Percentiles rank a stretch among this genome's conserved stretches.
Conservation (phyloP, 1,140 invertebrate genomes). For the Lamellibrachia luymesi region DNA sequence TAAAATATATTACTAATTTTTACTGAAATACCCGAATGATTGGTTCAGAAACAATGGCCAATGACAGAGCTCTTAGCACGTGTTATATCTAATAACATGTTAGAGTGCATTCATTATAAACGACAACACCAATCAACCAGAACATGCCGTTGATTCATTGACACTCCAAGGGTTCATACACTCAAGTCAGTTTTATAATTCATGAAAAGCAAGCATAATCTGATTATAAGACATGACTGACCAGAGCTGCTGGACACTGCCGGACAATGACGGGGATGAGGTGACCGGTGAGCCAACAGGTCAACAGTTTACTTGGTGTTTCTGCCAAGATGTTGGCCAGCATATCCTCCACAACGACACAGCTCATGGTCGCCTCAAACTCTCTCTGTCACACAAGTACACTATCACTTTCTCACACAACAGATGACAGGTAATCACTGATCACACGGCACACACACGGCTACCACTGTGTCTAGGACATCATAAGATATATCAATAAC, state of each 20-base stretch:
- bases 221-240: slow-evolving; percentile 27
- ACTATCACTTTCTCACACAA: background rate
- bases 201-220: background rate
- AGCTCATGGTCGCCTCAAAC: slow-evolving; percentile 30
- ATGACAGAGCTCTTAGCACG: too few relatives aligned
- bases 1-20: too few relatives aligned
- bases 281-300: slow-evolving; percentile 34
- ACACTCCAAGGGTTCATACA: too few relatives aligned
- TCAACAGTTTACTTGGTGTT: slow-evolving; percentile 29
- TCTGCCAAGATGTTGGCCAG: slow-evolving; percentile 36
- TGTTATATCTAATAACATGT: too few relatives aligned
- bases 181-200: background rate
- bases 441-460: background rate
- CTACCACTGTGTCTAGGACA: background rate
- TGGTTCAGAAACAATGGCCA: too few relatives aligned
- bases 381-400: slow-evolving; percentile 29
- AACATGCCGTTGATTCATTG: too few relatives aligned
- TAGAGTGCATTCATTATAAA: too few relatives aligned
- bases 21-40: too few relatives aligned
- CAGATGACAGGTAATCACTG: background rate
- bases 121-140: too few relatives aligned
- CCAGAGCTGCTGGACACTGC: slow-evolving; percentile 36
- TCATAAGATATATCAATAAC: too few relatives aligned
- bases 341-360: slow-evolving; percentile 33
- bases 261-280: slow-evolving; percentile 41